Conservation (phyloP, 2,797 vertebrate species). For the Diceros bicornis region DNA sequence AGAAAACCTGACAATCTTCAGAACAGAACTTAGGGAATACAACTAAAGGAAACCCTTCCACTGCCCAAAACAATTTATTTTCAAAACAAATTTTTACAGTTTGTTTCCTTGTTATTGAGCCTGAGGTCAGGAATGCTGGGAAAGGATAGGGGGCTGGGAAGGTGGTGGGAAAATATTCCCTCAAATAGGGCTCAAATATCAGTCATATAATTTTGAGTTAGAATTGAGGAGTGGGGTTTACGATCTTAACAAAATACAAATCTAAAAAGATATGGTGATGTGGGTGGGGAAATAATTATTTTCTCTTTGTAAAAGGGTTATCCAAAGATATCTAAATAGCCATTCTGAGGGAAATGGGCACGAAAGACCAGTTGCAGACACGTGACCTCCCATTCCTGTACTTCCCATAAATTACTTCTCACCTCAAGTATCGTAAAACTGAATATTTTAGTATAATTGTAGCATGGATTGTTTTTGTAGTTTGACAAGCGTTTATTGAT, state of each 20-base stretch:
- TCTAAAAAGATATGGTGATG: neutral
- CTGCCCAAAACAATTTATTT: neutral
- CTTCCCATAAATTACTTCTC: neutral
- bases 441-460: neutral
- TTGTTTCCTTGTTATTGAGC: neutral
- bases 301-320: neutral
- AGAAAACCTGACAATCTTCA: neutral
- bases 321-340: neutral
- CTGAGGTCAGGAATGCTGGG: neutral
- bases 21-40: neutral
- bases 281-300: neutral
- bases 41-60: neutral
- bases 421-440: neutral
- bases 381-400: neutral
- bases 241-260: neutral
- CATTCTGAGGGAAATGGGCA: neutral
- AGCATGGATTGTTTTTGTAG: neutral
- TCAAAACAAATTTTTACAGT: neutral
- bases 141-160: rapidly evolving
- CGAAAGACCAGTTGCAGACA: neutral
- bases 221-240: neutral
- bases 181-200: neutral
- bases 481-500: neutral
- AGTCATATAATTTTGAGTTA: neutral
- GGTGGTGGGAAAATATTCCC: neutral